phyloP scores from a whole-genome alignment of 2,888 invertebrate genomes.

The Cryptophagus acutangulus region DNA sequence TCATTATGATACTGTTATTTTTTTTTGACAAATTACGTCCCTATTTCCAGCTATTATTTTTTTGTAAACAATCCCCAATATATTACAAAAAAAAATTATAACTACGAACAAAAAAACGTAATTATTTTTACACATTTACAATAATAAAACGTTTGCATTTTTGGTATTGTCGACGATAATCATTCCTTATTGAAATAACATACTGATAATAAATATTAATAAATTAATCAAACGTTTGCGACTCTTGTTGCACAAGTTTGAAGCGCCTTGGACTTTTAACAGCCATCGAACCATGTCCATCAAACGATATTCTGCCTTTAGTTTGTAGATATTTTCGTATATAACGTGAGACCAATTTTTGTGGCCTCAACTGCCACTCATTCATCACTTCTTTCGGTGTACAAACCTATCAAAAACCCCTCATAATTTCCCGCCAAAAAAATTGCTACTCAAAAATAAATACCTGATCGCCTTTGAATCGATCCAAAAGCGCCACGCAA shows the following conservation, averaged over 20 bases:
- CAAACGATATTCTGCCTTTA: constrained; percentile 67
- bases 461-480: constrained; percentile 93
- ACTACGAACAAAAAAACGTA: no score
- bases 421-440: constrained; percentile 5
- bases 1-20: no score
- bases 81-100: no score
- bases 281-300: constrained; percentile 73
- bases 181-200: no score
- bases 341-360: constrained; percentile 74
- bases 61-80: no score
- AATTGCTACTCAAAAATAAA: constrained; percentile 17
- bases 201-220: no score
- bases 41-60: no score
- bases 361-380: constrained; percentile 88
- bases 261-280: constrained; percentile 83
- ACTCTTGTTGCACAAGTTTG: constrained; percentile 86
- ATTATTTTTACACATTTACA: no score
- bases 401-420: constrained; percentile 62
- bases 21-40: no score
- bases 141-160: no score
- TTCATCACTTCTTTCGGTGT: constrained; percentile 83
- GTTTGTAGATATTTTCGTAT: constrained; percentile 78
- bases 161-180: no score
- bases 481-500: constrained; percentile 87
- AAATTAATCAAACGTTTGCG: constrained; percentile 79